A percentile compares a stretch with the other conserved stretches of the same genome.
Conservation (phyloP, 1,140 invertebrate species). For the Goniozus legneri region DNA sequence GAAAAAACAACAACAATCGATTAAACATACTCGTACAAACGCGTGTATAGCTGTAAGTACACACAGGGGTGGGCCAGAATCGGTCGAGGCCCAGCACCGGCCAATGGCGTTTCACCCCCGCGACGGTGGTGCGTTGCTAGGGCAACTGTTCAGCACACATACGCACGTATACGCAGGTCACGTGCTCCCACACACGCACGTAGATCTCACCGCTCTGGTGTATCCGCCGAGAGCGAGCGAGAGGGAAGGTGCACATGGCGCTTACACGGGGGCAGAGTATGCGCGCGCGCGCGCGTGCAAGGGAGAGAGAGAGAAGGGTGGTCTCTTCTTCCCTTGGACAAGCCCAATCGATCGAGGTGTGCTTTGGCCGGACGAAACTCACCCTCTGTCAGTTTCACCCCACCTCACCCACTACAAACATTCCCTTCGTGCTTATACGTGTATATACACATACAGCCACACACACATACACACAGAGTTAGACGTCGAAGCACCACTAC, state of each 20-base stretch:
- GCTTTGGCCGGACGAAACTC: slow-evolving; percentile 55
- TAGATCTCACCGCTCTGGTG: slow-evolving; percentile 13
- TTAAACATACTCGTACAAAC: too few relatives aligned
- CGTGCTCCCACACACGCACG: slow-evolving; percentile 22
- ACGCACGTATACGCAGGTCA: slow-evolving; percentile 30
- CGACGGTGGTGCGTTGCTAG: slow-evolving; percentile 47
- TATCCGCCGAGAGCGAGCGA: slow-evolving; percentile 5
- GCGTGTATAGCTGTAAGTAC: too few relatives aligned
- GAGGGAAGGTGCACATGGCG: background rate
- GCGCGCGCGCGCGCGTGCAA: background rate
- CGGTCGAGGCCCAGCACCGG: slow-evolving; percentile 45
- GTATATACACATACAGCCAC: too few relatives aligned
- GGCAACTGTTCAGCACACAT: slow-evolving; percentile 43
- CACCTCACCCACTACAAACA: slow-evolving; percentile 18
- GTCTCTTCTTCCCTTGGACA: slow-evolving; percentile 47
- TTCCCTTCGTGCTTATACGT: too few relatives aligned
- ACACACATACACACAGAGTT: too few relatives aligned
- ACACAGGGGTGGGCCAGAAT: slow-evolving; percentile 30
- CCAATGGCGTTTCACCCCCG: slow-evolving; percentile 55
- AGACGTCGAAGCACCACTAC: too few relatives aligned
- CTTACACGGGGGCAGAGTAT: background rate
- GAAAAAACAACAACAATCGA: too few relatives aligned
- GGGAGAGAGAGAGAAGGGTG: slow-evolving; percentile 16
- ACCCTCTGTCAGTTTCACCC: slow-evolving; percentile 40
- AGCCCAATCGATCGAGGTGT: slow-evolving; percentile 57